Evolutionary conservation across 2,797 vertebrate genomes (phyloP), one percentile per base, ranked within the genome.

Genomic region (Hemibagrus guttatus): DNA sequence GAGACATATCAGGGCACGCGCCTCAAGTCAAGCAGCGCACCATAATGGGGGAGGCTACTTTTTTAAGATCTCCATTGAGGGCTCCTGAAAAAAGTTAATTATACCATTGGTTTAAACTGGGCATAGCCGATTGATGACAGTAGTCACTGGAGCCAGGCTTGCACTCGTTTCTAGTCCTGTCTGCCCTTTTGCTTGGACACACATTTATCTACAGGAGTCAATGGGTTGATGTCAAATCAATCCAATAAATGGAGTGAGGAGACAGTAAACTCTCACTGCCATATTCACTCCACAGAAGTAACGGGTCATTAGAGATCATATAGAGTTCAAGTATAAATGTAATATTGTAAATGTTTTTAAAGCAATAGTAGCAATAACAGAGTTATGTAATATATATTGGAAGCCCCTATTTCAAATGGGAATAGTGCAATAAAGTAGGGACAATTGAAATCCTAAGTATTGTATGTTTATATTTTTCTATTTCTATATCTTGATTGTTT

Each of bases 141-240:
- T 81, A 87, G 90, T 86, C 82, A 72, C 87, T 90, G 90, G 85
- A 91, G 84, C 52, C 3, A 35, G 80, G 85, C 90, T 88, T 56
- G 83, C 5, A n/a, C 87, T 86, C 81, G 46, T 87, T 89, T 93
- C 91, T 91, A 89, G 82, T 90, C 46, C 87, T 82, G 88, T 69
- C 59, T 68, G 63, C 28, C 56, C 26, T 81, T 81, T 84, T 84
- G 46, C 66, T 85, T 31, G 28, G 80, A 83, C 61, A 68, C 85
- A 81, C 83, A 19, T 28, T 86, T 61, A 68, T 64, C 59, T 79
- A 74, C n/a, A 75, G 0, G 68, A 72, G 2, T 89, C 85, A 91
- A 92, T 89, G 92, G 90, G 89, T 83, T 90, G 89, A 91, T 89
- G 91, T 88, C 90, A 90, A 91, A 89, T 91, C 4, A 89, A 90